Conservation (phyloP, 2,888 invertebrate species). For the Idaea aversata region DNA sequence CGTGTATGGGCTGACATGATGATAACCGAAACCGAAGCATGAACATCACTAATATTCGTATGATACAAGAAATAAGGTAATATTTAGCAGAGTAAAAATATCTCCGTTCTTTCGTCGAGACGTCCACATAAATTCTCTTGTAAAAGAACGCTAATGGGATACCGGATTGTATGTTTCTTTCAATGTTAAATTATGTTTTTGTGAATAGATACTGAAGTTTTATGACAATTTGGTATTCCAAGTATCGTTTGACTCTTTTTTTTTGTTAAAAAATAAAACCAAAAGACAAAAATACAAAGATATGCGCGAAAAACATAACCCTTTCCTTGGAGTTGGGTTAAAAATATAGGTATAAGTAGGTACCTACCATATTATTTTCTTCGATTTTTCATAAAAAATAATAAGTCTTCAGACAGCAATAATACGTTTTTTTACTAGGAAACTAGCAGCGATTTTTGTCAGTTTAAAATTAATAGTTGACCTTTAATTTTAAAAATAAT, state of each 20-base stretch:
- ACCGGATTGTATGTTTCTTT: slow-evolving; percentile 47
- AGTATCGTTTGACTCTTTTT: not conserved
- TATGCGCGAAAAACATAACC: no score
- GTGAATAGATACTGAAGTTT: slow-evolving; percentile 20
- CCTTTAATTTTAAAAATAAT: no score
- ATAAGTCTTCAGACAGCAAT: no score
- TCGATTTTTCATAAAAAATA: no score
- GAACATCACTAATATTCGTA: slow-evolving; percentile 29
- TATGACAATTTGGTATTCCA: not conserved
- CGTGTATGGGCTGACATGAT: no score
- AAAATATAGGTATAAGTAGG: no score
- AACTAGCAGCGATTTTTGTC: no score
- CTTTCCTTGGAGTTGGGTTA: no score
- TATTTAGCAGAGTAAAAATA: slow-evolving; percentile 72
- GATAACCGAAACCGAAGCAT: not conserved
- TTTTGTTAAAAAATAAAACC: not conserved
- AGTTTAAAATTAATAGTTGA: no score
- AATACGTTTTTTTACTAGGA: no score
- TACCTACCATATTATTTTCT: no score
- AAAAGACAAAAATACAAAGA: not conserved
- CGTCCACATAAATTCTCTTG: slow-evolving; percentile 68
- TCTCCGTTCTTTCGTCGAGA: slow-evolving; percentile 55
- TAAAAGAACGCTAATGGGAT: slow-evolving; percentile 71
- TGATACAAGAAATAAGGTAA: slow-evolving; percentile 54
- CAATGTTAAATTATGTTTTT: slow-evolving; percentile 50